Evolutionary conservation across 1,140 invertebrate genomes (phyloP), one percentile per base, ranked within the genome.

Genomic region (Harpegnathos saltator): DNA sequence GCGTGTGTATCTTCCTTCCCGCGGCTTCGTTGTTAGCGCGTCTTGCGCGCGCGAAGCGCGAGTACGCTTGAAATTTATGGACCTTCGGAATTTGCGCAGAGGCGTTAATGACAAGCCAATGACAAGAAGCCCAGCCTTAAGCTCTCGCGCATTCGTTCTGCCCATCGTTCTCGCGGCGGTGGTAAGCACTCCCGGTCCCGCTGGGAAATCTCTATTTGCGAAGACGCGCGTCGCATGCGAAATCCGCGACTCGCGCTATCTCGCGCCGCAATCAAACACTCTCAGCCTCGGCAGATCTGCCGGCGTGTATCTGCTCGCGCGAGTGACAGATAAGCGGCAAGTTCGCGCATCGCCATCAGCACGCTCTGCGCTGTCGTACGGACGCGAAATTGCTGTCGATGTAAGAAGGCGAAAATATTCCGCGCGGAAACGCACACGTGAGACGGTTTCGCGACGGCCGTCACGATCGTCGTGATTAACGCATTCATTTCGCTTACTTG

Each of bases 131-230:
- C 52, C 52, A 19, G 24, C 38, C 38, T 3, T 33, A 11, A 29
- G 38, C 68, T 62, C 38, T 54, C 73, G 38, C 24, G 58, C 52
- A 26, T 15, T 19, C 24, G 3, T 22, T 66, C 58, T 19, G 29
- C 50, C 1, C 50, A 38, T 33, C n/a, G n/a, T n/a, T n/a, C 33
- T 63, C 3, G 24, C 24, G 65, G 65, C 14, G 63, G 38, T 44
- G 63, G 38, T 44, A 44, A 44, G 38, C 38, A 44, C 38, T 44
- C 56, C 50, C 56, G 26, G 56, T 82, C 56, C 50, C 56, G 26
- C 38, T 82, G 44, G 78, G 74, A 82, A 82, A 82, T 82, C 56
- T 82, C 56, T 74, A 38, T 73, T 82, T 80, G 65, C 68, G 5
- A 81, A 81, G 68, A 14, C 56, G 56, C 69, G 38, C 52, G 65